These are phyloP conservation scores for Rhamnusium bicolor DNA, from an alignment of 2,888 invertebrate genomes.

Conservation along the genomic window DNA sequence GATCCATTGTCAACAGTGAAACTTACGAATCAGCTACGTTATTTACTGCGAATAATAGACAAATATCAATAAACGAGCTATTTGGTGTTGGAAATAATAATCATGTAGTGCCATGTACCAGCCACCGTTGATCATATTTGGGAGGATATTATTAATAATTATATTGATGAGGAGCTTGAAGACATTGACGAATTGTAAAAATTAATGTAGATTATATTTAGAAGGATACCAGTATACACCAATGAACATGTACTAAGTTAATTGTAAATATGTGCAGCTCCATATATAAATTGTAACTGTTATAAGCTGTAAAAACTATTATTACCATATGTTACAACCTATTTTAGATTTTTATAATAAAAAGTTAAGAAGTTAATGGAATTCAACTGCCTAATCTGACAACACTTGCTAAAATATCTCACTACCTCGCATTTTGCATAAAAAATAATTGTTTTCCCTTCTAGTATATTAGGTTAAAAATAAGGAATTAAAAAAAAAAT, in stretches of 20 bases:
- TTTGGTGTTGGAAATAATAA: not conserved
- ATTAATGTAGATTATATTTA: too few species aligned
- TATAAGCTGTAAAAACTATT: constrained; percentile 7
- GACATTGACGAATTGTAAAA: too few species aligned
- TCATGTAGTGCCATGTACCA: not conserved
- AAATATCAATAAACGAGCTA: constrained; percentile 17
- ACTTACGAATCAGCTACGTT: constrained; percentile 48
- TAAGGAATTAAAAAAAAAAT: too few species aligned
- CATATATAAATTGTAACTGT: constrained; percentile 18
- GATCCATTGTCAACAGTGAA: constrained; percentile 47
- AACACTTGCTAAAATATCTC: too few species aligned
- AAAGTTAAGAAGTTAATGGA: too few species aligned
- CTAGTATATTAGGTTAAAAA: too few species aligned
- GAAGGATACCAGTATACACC: not conserved
- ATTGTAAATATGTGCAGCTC: constrained; percentile 17
- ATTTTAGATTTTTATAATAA: not conserved
- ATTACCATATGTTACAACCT: not conserved
- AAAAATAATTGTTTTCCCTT: too few species aligned
- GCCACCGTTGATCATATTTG: constrained; percentile 20
- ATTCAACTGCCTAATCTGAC: too few species aligned
- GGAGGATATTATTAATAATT: constrained; percentile 14
- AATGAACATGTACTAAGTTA: constrained; percentile 18
- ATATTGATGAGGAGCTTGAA: constrained; percentile 8
- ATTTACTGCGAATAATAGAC: constrained; percentile 14
- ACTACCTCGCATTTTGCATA: too few species aligned